These are phyloP conservation scores for Andrena marginata DNA, from an alignment of 2,888 invertebrate genomes.

Conservation along the genomic window DNA sequence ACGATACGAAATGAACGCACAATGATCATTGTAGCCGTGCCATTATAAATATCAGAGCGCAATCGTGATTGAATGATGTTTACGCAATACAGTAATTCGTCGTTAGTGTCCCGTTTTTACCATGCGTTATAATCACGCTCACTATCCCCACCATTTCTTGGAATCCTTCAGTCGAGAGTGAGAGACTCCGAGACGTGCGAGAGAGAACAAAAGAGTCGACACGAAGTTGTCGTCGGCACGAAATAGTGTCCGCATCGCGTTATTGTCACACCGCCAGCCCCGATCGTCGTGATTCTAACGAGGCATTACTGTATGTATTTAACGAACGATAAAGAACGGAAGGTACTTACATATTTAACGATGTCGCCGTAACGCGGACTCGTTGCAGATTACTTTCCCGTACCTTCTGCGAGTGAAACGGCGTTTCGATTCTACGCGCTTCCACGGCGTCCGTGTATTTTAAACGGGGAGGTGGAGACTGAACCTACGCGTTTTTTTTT, in stretches of 20 bases:
- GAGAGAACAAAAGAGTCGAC: too few species aligned
- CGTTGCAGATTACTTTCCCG: slow-evolving; percentile 2
- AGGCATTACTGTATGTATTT: too few species aligned
- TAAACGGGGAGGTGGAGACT: slow-evolving; percentile 20
- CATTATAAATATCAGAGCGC: slow-evolving; percentile 58
- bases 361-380: neutral
- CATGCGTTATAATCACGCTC: too few species aligned
- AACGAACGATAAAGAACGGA: slow-evolving; percentile 46
- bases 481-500: slow-evolving; percentile 22
- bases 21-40: slow-evolving; percentile 68
- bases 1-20: slow-evolving; percentile 57
- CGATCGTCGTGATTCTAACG: too few species aligned
- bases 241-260: too few species aligned
- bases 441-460: neutral
- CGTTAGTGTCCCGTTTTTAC: too few species aligned
- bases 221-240: too few species aligned
- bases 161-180: too few species aligned
- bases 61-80: slow-evolving; percentile 52
- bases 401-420: slow-evolving; percentile 9
- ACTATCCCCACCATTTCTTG: too few species aligned
- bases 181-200: too few species aligned
- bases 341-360: slow-evolving; percentile 52
- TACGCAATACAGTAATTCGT: too few species aligned
- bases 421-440: slow-evolving; percentile 20
- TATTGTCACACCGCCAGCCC: too few species aligned